phyloP scores from a whole-genome alignment of 2,888 invertebrate species.

The Nemotelus pantherinus region DNA sequence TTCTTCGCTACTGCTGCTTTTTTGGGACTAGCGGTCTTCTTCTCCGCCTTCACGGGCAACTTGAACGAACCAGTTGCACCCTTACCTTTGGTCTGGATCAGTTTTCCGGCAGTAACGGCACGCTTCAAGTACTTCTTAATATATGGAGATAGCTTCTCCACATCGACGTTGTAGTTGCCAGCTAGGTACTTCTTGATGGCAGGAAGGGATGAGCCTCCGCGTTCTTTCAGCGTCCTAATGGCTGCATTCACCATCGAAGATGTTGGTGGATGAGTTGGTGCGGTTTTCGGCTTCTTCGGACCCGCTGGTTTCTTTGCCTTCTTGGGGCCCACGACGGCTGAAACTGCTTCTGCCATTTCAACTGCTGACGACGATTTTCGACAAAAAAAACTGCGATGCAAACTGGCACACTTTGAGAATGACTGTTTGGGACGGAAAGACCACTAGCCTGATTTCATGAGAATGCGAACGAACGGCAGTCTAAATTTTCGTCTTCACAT shows the following conservation, averaged over 20 bases:
- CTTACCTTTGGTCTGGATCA: slow-evolving; percentile 58
- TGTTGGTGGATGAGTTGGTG: slow-evolving; percentile 65
- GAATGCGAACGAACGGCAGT: slow-evolving; percentile 30
- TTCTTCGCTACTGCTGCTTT: neutral
- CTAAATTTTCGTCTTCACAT: neutral
- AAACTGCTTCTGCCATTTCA: slow-evolving; percentile 27
- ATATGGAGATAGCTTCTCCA: slow-evolving; percentile 69
- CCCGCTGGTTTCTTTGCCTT: neutral
- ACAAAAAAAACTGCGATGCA: neutral
- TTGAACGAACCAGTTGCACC: slow-evolving; percentile 55
- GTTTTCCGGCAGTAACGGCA: slow-evolving; percentile 67
- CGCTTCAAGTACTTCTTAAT: slow-evolving; percentile 69
- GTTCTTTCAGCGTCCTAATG: slow-evolving; percentile 66
- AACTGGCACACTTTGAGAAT: slow-evolving; percentile 17
- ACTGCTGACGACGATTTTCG: neutral
- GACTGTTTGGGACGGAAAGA: neutral
- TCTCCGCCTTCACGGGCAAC: slow-evolving; percentile 52
- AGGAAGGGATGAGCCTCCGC: slow-evolving; percentile 69
- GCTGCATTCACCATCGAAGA: slow-evolving; percentile 70
- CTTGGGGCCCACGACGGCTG: neutral
- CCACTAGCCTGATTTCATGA: neutral
- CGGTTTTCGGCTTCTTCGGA: slow-evolving; percentile 24
- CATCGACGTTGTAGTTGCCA: slow-evolving; percentile 70
- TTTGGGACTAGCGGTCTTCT: slow-evolving; percentile 47
- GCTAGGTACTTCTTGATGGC: slow-evolving; percentile 70